Conservation (phyloP, 2,888 invertebrate species). For the Pheosia gnoma region DNA sequence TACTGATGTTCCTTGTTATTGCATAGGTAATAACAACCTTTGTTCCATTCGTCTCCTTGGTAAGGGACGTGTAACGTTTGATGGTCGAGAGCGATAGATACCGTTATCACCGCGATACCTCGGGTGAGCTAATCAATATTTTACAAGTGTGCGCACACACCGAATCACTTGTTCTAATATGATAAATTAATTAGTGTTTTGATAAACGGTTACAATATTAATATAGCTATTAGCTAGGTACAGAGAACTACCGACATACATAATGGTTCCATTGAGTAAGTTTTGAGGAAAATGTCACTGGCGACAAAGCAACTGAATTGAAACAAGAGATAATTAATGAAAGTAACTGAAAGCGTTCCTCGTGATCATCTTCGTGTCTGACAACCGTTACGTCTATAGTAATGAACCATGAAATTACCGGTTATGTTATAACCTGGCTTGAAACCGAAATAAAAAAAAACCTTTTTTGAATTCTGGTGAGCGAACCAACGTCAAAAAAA, state of each 20-base stretch:
- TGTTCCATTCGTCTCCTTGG: conserved; percentile 4
- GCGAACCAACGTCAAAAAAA: neutral
- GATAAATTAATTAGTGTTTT: neutral
- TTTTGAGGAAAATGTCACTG: neutral
- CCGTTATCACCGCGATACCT: conserved; percentile 20
- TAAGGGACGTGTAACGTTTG: neutral
- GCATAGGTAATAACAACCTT: conserved; percentile 4
- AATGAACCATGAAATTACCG: neutral
- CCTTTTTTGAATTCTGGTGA: neutral
- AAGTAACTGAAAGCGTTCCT: neutral
- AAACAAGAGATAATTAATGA: neutral
- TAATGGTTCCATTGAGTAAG: neutral
- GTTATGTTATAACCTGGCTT: neutral
- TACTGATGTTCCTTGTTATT: conserved; percentile 1
- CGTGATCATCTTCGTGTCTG: neutral
- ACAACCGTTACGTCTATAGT: neutral
- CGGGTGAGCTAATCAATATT: conserved; percentile 16
- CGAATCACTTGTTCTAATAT: conserved; percentile 8
- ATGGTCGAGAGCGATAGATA: conserved; percentile 27
- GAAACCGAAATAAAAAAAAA: neutral
- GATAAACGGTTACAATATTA: neutral
- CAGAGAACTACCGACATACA: too few relatives aligned
- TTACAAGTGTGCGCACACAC: conserved; percentile 11
- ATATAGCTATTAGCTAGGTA: too few relatives aligned
- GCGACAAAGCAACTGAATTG: neutral